Evolutionary conservation across 2,888 invertebrate species (phyloP), one percentile per base, ranked within the genome.

Genomic region (Cantharis lateralis): DNA sequence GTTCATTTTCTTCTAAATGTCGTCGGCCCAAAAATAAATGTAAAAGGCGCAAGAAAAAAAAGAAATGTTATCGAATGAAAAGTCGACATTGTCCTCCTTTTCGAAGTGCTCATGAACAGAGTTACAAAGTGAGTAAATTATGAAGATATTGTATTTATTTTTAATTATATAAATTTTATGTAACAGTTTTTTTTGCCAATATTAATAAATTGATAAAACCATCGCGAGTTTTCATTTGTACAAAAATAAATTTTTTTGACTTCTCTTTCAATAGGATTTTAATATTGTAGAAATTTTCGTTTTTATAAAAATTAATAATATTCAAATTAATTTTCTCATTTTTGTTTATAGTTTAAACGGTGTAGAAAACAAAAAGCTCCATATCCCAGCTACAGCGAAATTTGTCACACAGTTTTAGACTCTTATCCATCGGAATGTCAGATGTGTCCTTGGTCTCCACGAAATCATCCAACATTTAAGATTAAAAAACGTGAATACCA

Each of bases 321-420:
- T 48, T n/a, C n/a, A 48, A n/a, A 48, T 7, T 48, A 48, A 48
- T 48, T 48, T 48, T 48, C 13, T 32, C 0, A 32, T 32, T 26
- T 73, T 48, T 73, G 15, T 68, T 18, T 61, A n/a, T n/a, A 73
- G 73, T 74, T 79, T 78, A 76, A 79, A 26, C 15, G 70, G 9
- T 85, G 84, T 70, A 80, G 78, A 70, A 85, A 84, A 75, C 80
- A 82, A 63, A 77, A 80, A 16, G 82, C 84, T 2, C 85, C 85
- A 0, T 85, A 85, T 78, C 84, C 84, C 9, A 80, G 82, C 15
- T 85, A 82, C 72, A 84, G 84, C 70, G 85, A 85, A 75, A 74
- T 80, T n/a, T 85, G 85, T 71, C 82, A 82, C 73, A 82, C 82
- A 62, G 82, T 83, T 13, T 77, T 81, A 2, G 81, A 81, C 15